These are phyloP conservation scores for Nixonia krombeini DNA, from an alignment of 1,140 invertebrate genomes.

Conservation along the genomic window DNA sequence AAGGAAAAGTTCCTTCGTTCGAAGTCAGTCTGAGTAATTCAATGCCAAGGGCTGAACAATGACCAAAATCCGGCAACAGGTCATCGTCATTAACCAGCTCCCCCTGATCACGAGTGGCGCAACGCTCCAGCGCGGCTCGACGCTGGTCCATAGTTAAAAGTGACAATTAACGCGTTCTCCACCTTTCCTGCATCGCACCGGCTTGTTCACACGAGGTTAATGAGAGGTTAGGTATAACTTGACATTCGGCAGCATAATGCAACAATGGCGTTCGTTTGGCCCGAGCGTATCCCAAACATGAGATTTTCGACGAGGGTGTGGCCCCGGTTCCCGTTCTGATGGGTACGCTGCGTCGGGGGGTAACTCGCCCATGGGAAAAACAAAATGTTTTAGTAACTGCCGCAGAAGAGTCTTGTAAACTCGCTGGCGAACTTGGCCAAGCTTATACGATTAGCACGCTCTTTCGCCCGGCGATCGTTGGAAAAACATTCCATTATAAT, in stretches of 20 bases:
- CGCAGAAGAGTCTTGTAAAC: conserved; percentile 17
- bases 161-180: conserved; percentile 27
- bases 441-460: conserved; percentile 41
- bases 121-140: too few species aligned
- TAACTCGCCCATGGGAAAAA: conserved; percentile 66
- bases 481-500: conserved; percentile 36
- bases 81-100: too few species aligned
- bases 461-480: conserved; percentile 27
- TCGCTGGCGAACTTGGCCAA: conserved; percentile 29
- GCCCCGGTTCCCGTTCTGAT: conserved; percentile 30
- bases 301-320: conserved; percentile 66
- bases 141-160: conserved; percentile 1
- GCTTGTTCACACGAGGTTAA: conserved; percentile 68
- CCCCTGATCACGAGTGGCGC: too few species aligned
- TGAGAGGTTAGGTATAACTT: conserved; percentile 72
- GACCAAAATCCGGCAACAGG: too few species aligned
- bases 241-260: conserved; percentile 59
- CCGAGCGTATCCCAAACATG: conserved; percentile 64
- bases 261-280: conserved; percentile 67
- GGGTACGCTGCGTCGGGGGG: conserved; percentile 18
- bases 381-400: conserved; percentile 61
- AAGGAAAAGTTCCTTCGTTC: too few species aligned
- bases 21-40: too few species aligned
- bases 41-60: too few species aligned
- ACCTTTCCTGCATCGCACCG: conserved; percentile 32